phyloP scores from a whole-genome alignment of 1,140 invertebrate genomes.

The Anastrepha obliqua region DNA sequence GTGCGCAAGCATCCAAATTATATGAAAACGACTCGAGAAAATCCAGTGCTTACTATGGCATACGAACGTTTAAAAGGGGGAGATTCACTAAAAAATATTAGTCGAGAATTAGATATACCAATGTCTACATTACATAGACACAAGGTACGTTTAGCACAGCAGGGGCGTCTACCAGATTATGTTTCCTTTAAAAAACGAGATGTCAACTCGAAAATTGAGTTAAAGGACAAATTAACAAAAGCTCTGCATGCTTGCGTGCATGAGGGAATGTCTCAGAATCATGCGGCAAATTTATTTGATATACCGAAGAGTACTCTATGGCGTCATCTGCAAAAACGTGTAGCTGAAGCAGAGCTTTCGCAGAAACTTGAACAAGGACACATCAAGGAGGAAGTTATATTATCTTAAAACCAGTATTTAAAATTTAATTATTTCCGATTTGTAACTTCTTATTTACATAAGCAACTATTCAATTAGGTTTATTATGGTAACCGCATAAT shows the following conservation, averaged over 20 bases:
- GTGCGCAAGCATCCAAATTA: constrained; percentile 76
- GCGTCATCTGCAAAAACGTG: constrained; percentile 76
- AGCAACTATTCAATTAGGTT: neutral
- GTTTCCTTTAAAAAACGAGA: constrained; percentile 75
- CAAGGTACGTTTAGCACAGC: constrained; percentile 76
- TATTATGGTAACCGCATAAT: neutral
- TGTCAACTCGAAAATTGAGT: constrained; percentile 75
- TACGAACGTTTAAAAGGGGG: constrained; percentile 77
- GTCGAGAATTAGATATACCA: constrained; percentile 76
- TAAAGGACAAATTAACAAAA: constrained; percentile 76
- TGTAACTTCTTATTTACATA: constrained; percentile 11
- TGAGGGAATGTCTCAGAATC: constrained; percentile 78
- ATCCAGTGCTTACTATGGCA: constrained; percentile 76
- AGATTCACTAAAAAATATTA: constrained; percentile 78
- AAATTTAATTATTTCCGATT: neutral
- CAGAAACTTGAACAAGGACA: constrained; percentile 52
- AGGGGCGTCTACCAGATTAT: constrained; percentile 76
- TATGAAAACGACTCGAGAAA: constrained; percentile 75
- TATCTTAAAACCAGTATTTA: constrained; percentile 55
- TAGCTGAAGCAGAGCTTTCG: constrained; percentile 59
- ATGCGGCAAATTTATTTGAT: constrained; percentile 76
- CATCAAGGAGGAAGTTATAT: constrained; percentile 58
- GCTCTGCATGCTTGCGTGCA: constrained; percentile 77
- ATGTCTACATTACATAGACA: constrained; percentile 79
- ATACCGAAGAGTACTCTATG: constrained; percentile 80